Evolutionary conservation across 1,140 invertebrate genomes (phyloP), one percentile per base, ranked within the genome.

Genomic region (Drosophila pruinosa): DNA sequence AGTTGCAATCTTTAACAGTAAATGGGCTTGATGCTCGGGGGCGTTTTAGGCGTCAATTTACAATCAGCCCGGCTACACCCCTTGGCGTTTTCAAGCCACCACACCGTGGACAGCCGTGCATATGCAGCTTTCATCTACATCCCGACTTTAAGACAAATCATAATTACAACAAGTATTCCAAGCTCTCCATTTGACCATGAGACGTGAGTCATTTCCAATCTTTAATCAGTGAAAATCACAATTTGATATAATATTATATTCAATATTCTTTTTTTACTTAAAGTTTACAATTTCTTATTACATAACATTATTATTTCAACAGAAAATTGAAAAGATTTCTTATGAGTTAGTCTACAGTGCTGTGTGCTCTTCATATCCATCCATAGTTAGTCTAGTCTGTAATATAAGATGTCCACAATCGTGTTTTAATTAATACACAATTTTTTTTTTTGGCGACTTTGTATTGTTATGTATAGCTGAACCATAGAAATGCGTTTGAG

Each of bases 21-120:
- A 59, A 80, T 85, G 75, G 75, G 62, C 79, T 65, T 78, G 58
- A 62, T 64, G 65, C 79, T 75, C 41, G 75, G 79, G 81, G 81
- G 81, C 82, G 81, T 86, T 70, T 64, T 34, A 28, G 52, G 53
- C 82, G 81, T 85, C 81, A 85, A 85, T 85, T 85, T 86, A 74
- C 73, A 68, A 85, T 70, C 62, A 64, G 67, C 45, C 52, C 43
- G 81, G 73, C 69, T 77, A 85, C 81, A 71, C 81, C 81, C 68
- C 81, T 85, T 81, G 80, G 81, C 81, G 81, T 81, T 77, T 56
- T 65, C 7, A 21, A 74, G 17, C 70, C 24, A 28, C 14, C 3
- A 22, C 28, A 17, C 12, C n/a, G 15, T 15, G 22, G 5, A n/a
- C 12, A 48, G 1, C 22, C 17, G 4, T 39, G 14, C 64, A 47